Evolutionary conservation across 2,797 vertebrate species (phyloP), one percentile per base, ranked within the genome.

Genomic region (Cyclopterus lumpus): DNA sequence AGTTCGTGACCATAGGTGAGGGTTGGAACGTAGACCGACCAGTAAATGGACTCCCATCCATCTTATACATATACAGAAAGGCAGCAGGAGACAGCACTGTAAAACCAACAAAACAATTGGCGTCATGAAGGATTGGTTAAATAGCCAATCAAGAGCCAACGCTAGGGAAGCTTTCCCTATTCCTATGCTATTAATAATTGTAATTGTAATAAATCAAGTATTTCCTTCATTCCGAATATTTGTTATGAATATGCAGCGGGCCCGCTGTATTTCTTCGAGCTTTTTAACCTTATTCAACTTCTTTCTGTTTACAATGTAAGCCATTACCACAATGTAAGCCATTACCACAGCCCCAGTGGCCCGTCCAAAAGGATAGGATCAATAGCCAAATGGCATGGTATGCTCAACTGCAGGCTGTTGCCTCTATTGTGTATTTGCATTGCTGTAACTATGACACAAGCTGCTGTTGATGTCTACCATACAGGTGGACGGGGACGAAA

Each of bases 401-500:
- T 16, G 16, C 28, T 32, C 8, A 10, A 58, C 30, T 28, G 32
- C 58, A 6, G 20, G 1, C 30, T 36, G 32, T 32, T 32, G 18
- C 28, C 16, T 32, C 54, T 60, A 22, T 24, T 44, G 59, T 36
- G 15, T 28, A 62, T 44, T 44, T 46, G 10, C 40, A 63, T 46
- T 63, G 6, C 40, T 63, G 24, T 46, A 63, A 30, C 24, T 63
- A 20, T 53, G 24, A 53, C 22, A 24, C 22, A 53, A 53, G 51
- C 11, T 53, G 22, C 24, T 26, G 12, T n/a, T 48, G 20, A 24
- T n/a, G 10, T 83, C 18, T 75, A 8, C n/a, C 62, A 2, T 74
- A 26, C 79, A 94, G 93, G 92, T 92, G 77, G 98, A 98, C 6
- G 93, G 95, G 77, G 95, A 96, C 85, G 97, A 97, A 38, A 94